Evolutionary conservation across 2,113 vertebrate species (phyloP).

Genomic region (Centropus bengalensis): DNA sequence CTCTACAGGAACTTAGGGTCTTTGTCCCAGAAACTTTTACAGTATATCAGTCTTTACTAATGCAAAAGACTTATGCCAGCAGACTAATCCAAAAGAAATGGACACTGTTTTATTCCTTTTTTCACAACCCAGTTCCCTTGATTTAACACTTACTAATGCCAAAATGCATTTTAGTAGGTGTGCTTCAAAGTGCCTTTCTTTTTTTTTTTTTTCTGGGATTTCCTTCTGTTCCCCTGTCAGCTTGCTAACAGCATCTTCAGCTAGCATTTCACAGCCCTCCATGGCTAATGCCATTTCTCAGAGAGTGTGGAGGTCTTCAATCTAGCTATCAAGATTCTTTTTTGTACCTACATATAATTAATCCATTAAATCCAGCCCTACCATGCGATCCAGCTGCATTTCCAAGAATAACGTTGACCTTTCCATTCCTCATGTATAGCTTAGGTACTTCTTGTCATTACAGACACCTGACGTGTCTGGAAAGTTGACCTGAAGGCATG

Average conservation of each 20-base stretch:
- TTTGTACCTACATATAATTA: background rate
- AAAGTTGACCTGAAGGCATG: background rate
- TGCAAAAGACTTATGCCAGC: background rate
- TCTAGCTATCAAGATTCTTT: background rate
- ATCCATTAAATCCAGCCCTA: background rate
- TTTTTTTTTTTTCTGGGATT: background rate
- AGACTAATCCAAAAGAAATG: background rate
- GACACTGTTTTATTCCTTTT: background rate
- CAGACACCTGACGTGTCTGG: background rate
- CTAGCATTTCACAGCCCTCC: background rate
- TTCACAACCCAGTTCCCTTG: background rate
- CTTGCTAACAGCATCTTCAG: background rate
- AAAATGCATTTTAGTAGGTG: background rate
- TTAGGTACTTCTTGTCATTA: background rate
- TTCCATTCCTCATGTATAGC: background rate
- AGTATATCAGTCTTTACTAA: background rate
- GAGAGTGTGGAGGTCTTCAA: accelerated
- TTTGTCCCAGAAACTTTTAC: background rate
- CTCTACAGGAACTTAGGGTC: background rate
- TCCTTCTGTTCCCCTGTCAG: background rate
- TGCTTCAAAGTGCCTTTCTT: background rate
- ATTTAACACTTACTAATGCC: background rate
- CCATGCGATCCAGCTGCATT: background rate
- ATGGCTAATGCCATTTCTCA: background rate
- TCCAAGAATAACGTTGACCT: background rate